Conservation (phyloP, 1,140 invertebrate genomes). For the Tetramorium parvispinum region DNA sequence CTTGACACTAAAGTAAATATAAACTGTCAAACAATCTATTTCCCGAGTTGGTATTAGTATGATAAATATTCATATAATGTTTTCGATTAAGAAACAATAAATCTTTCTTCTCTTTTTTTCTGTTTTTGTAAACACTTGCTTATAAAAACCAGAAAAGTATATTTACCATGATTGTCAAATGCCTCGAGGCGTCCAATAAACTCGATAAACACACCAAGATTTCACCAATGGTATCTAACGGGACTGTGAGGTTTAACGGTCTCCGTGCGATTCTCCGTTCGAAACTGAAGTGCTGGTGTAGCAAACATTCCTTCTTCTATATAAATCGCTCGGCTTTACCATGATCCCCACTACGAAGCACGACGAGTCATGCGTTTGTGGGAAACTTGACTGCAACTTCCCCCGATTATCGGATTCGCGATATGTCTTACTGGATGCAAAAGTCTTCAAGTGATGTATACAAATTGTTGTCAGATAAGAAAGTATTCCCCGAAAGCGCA, state of each 20-base stretch:
- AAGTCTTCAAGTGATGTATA: constrained; percentile 5
- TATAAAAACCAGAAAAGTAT: not conserved
- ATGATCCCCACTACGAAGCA: constrained; percentile 62
- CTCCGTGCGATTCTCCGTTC: constrained; percentile 35
- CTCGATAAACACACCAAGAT: not conserved
- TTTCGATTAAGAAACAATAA: constrained; percentile 8
- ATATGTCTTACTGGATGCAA: constrained; percentile 6
- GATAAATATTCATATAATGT: not conserved
- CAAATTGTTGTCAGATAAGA: not conserved
- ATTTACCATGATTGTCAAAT: constrained; percentile 53
- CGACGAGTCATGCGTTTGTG: constrained; percentile 46
- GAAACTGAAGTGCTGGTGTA: constrained; percentile 37
- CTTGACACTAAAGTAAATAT: not conserved
- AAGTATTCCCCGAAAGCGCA: constrained; percentile 1
- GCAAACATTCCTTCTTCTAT: constrained; percentile 55
- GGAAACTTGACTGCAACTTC: constrained; percentile 65
- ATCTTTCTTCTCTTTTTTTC: no score
- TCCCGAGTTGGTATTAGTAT: not conserved
- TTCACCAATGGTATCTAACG: not conserved
- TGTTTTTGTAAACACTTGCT: not conserved
- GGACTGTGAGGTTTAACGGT: not conserved
- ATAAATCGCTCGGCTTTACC: constrained; percentile 62
- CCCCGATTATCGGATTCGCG: not conserved
- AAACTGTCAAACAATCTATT: not conserved
- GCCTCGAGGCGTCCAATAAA: not conserved